Base-by-base conservation (phyloP, 2,113 vertebrate species). In the Eurypyga helias region DNA sequence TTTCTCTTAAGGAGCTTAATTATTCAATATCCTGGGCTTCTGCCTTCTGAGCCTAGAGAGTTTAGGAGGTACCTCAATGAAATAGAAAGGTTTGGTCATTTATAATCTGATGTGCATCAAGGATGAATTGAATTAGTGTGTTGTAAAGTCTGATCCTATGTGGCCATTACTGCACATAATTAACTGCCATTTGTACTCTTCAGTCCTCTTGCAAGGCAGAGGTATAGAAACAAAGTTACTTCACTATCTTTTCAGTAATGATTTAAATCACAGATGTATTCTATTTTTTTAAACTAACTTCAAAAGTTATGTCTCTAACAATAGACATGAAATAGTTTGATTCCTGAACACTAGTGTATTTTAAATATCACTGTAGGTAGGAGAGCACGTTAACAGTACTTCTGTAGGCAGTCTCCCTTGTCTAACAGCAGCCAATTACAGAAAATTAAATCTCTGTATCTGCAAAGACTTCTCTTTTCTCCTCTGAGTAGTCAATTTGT, bases 1-100 rank as follows among this genome's bases (percentile, higher is more conserved):
- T 89, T 93, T 81, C 91, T 94, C 38, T 89, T 87, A 95, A 90
- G 45, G 48, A 84, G 21, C n/a, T 96, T 94, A 93, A 89, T 94
- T 96, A 90, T 89, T 96, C 88, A 94, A 10, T 89, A 95, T 78
- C 64, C 60, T 75, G 29, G 4, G 17, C 83, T 83, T 77, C 87
- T 88, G 60, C 67, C 76, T 83, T 86, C 55, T 67, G 46, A 83
- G 18, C 21, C 46, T 60, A 65, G 58, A 79, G 69, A 87, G 57
- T 91, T 70, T 90, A 95, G 55, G 67, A 83, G 67, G 31, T 28
- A 81, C 5, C 24, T 92, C n/a, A 89, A 31, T 62, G 49, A 94
- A 66, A 38, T 24, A 80, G 25, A 93, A 94, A 72, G 41, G 10
- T 46, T 91, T 60, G 33, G 17, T 95, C 52, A 61, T 96, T 96